phyloP scores from a whole-genome alignment of 2,113 vertebrate genomes.

The Oxyruncus cristatus region DNA sequence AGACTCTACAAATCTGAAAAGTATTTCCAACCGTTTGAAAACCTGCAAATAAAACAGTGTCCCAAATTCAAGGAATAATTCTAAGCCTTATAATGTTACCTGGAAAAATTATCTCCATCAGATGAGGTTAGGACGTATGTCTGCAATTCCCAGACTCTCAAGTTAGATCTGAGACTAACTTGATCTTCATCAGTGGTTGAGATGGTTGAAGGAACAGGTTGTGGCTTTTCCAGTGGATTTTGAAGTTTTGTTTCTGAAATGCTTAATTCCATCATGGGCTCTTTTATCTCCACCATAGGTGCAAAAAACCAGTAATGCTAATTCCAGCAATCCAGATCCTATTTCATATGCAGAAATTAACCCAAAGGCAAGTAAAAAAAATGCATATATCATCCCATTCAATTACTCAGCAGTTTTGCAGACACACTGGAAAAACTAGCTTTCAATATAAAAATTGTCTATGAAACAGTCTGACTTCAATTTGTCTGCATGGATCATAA shows the following conservation, averaged over 20 bases:
- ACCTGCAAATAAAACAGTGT: neutral
- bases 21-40: neutral
- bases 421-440: slow-evolving; percentile 71
- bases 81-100: neutral
- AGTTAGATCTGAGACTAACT: neutral
- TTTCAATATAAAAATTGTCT: slow-evolving; percentile 77
- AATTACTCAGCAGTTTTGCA: slow-evolving; percentile 78
- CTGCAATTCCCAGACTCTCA: neutral
- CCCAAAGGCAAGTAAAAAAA: slow-evolving; percentile 65
- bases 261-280: slow-evolving; percentile 14
- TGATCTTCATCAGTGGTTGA: neutral
- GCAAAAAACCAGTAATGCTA: slow-evolving; percentile 34
- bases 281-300: slow-evolving; percentile 59
- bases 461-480: slow-evolving; percentile 65
- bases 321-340: slow-evolving; percentile 47
- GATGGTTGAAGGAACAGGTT: slow-evolving; percentile 20
- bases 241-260: slow-evolving; percentile 19
- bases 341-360: slow-evolving; percentile 58
- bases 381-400: slow-evolving; percentile 57
- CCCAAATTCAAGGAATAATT: neutral
- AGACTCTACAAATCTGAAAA: neutral
- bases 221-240: slow-evolving; percentile 25
- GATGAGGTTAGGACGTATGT: slow-evolving; percentile 6
- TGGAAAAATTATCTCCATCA: neutral
- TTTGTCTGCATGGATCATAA: slow-evolving; percentile 73